A percentile compares a stretch with the other conserved stretches of the same genome.
phyloP scores from a whole-genome alignment of 1,140 invertebrate species.

The Solenopsis fugax region DNA sequence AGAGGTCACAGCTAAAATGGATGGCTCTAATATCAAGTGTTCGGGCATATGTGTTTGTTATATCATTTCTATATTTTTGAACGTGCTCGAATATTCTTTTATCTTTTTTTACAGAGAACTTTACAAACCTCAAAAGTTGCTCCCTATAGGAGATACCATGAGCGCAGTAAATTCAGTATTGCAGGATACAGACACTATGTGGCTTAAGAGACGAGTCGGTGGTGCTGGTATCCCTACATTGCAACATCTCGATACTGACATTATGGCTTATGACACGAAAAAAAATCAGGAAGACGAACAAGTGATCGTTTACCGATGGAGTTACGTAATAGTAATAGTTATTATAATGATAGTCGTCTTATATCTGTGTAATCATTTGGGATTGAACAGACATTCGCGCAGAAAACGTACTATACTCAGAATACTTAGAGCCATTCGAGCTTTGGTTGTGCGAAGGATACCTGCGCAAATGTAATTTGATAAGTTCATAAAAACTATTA shows the following conservation, averaged over 20 bases:
- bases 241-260: constrained; percentile 50
- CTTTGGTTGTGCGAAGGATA: constrained; percentile 83
- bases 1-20: not conserved
- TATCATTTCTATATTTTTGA: constrained; percentile 14
- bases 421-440: constrained; percentile 84
- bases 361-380: constrained; percentile 78
- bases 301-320: constrained; percentile 73
- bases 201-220: constrained; percentile 76
- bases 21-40: not conserved
- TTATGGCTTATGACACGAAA: constrained; percentile 67
- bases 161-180: constrained; percentile 81
- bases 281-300: constrained; percentile 50
- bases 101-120: constrained; percentile 87
- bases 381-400: constrained; percentile 79
- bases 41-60: not conserved
- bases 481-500: not conserved
- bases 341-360: constrained; percentile 76
- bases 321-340: constrained; percentile 77
- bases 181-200: constrained; percentile 77
- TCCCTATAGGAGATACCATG: constrained; percentile 88
- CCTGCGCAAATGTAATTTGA: constrained; percentile 80
- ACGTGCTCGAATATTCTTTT: not conserved
- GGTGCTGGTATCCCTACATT: constrained; percentile 70
- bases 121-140: constrained; percentile 91
- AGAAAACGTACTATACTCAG: constrained; percentile 82